Evolutionary conservation across 2,888 invertebrate species (phyloP), one percentile per base, ranked within the genome.

Genomic region (Pyrgus malvae): DNA sequence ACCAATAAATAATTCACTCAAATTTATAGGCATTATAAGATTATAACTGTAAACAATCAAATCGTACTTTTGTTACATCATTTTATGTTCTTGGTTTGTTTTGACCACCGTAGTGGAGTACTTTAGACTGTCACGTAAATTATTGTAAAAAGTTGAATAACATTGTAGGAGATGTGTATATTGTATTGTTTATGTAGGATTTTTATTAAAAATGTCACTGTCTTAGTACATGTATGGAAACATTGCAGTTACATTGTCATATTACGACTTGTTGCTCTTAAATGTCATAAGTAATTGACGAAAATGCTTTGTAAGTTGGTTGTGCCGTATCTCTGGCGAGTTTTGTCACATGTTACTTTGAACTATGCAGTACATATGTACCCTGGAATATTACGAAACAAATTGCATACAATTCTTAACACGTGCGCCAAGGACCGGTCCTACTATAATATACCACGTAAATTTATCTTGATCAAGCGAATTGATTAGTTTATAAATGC

Each of bases 391-490:
- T 51, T 51, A 44, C 29, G 44, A 44, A 51, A 51, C 29, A 38
- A 51, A 45, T 35, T 37, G 51, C 51, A 44, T 51, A 44, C 42
- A 45, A 37, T 51, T 44, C 9, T n/a, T 27, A 44, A 27, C 51
- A 51, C 44, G 25, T 29, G 51, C 44, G 27, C 37, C 25, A 35
- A 35, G 9, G 44, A 51, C 51, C 51, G 51, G 51, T 51, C 37
- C 44, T 25, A 19, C 35, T 51, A 45, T 31, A n/a, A n/a, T n/a
- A 45, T 38, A 37, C 44, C 25, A 45, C 37, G 44, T 53, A 21
- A 53, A 53, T 53, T 12, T 51, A 53, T 53, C 51, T 45, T 45
- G 51, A 53, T 53, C 51, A 38, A 53, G 44, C 44, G 21, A 44
- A 35, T 29, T 44, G 37, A 51, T 51, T 51, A 27, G 44, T 25